phyloP scores from a whole-genome alignment of 2,888 invertebrate genomes.

The Thecocarcelia acutangulata region DNA sequence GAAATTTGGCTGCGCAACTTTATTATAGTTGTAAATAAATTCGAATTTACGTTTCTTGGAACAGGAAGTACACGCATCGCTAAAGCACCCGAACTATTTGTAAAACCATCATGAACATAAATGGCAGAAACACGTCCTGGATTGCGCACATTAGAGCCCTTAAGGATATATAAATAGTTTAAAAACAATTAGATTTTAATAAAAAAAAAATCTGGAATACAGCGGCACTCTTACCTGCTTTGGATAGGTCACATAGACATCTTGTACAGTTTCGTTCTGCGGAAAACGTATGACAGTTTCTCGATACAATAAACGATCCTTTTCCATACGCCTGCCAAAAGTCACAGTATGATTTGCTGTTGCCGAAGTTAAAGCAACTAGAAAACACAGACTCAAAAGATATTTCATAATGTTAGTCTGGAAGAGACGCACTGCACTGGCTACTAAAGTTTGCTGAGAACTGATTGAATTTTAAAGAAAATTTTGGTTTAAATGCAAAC shows the following conservation, averaged over 20 bases:
- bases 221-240: slow-evolving; percentile 66
- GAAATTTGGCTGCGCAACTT: slow-evolving; percentile 70
- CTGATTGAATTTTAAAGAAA: not conserved
- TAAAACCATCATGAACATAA: slow-evolving; percentile 74
- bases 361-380: slow-evolving; percentile 52
- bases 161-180: slow-evolving; percentile 56
- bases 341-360: slow-evolving; percentile 28
- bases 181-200: not conserved
- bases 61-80: slow-evolving; percentile 35
- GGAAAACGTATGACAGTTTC: slow-evolving; percentile 66
- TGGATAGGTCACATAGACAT: slow-evolving; percentile 63
- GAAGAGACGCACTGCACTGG: not conserved
- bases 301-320: slow-evolving; percentile 55
- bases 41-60: not conserved
- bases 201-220: too few relatives aligned
- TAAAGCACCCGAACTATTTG: slow-evolving; percentile 74
- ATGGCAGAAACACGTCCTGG: slow-evolving; percentile 69
- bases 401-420: slow-evolving; percentile 57
- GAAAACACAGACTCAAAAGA: slow-evolving; percentile 45
- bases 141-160: too few relatives aligned
- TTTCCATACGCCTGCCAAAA: slow-evolving; percentile 60
- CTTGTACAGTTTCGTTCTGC: slow-evolving; percentile 43
- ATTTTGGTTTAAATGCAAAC: too few relatives aligned
- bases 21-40: slow-evolving; percentile 49
- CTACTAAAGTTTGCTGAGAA: not conserved